Base-by-base conservation (phyloP, 1,140 invertebrate genomes). In the Chironomus striatipennis region DNA sequence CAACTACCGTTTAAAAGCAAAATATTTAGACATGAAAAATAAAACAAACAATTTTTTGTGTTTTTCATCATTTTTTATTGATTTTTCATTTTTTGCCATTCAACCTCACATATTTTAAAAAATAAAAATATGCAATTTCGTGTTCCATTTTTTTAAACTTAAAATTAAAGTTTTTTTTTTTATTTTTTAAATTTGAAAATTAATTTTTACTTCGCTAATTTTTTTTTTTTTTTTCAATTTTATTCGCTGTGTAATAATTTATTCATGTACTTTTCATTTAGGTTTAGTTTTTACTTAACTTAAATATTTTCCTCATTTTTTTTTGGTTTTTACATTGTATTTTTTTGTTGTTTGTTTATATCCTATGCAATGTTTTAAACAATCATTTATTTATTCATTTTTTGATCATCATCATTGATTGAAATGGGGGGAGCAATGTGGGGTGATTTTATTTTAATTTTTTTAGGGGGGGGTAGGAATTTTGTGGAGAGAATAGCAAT, bases 181-280 rank as follows among this genome's bases (percentile, higher is more conserved):
- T 10, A 57, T 57, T 57, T 57, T 47, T 57, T 57, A 57, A 57
- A 57, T 57, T 57, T 57, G 47, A 57, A 57, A 57, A 57, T 57
- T 57, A 57, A 34, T 57, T 57, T 57, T 57, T 57, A 57, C 47
- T 57, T 57, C 12, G 47, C 47, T 57, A 57, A 57, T 57, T 57
- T 57, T 57, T 57, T 57, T 57, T 57, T 57, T 57, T 57, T 57
- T 57, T 57, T n/a, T 57, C 47, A 57, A n/a, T 57, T 57, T 57
- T 57, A n/a, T 57, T 57, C 47, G 47, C 47, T 57, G 47, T 57
- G 12, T 57, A 57, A 57, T 57, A 57, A 57, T 57, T 57, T n/a
- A n/a, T 57, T 57, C 47, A 57, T 57, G 47, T 57, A 57, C 47
- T 57, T 57, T n/a, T 57, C 47, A 47, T 47, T 47, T 34, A 34